Evolutionary conservation across 2,113 vertebrate genomes (phyloP).

Genomic region (Neolamprologus brichardi): DNA sequence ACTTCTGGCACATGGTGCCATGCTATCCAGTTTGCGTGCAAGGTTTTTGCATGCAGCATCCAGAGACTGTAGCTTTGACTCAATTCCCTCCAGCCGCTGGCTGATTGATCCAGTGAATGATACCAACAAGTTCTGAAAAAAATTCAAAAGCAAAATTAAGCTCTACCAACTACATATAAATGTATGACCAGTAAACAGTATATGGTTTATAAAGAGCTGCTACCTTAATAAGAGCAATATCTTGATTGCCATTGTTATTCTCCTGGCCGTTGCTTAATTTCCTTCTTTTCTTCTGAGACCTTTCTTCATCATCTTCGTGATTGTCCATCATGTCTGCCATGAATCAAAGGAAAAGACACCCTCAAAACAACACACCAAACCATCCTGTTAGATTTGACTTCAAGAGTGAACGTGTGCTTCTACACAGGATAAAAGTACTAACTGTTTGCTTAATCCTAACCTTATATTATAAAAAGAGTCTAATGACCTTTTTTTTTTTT

Average conservation of each 20-base stretch:
- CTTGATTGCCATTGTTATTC: constrained; percentile 85
- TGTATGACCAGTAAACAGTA: not conserved
- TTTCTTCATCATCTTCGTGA: constrained; percentile 83
- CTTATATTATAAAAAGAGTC: not conserved
- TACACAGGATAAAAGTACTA: not conserved
- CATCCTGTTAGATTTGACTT: not conserved
- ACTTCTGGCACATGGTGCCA: constrained; percentile 87
- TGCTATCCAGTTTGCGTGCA: constrained; percentile 88
- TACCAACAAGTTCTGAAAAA: constrained; percentile 81
- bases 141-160: not conserved
- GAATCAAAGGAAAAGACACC: not conserved
- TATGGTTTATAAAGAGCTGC: not conserved
- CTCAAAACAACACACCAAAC: not conserved
- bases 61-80: constrained; percentile 87
- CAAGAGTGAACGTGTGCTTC: not conserved
- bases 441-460: not conserved
- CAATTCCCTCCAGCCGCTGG: constrained; percentile 90
- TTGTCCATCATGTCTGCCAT: constrained; percentile 84
- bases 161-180: not conserved
- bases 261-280: constrained; percentile 86
- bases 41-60: constrained; percentile 90
- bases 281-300: constrained; percentile 83
- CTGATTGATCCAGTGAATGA: constrained; percentile 91
- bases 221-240: constrained; percentile 90
- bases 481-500: not conserved